These are phyloP conservation scores for Clarias gariepinus DNA, from an alignment of 2,113 vertebrate genomes.

Conservation along the genomic window DNA sequence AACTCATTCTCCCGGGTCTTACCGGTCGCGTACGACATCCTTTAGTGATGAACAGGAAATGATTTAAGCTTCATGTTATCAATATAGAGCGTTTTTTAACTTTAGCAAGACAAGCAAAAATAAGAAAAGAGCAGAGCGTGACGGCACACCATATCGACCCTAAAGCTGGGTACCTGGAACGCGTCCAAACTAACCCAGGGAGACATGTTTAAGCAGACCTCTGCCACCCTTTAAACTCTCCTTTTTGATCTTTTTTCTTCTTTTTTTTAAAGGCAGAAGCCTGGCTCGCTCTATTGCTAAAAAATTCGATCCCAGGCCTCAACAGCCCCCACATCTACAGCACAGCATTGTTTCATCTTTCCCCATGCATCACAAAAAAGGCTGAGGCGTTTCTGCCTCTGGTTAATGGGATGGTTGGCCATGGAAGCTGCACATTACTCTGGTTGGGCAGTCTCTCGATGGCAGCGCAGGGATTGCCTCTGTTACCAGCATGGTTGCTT, in stretches of 20 bases:
- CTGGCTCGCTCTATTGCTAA: slow-evolving; percentile 64
- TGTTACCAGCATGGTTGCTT: slow-evolving; percentile 63
- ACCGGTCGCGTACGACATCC: slow-evolving; percentile 61
- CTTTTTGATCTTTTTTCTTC: slow-evolving; percentile 69
- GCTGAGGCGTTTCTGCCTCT: slow-evolving; percentile 59
- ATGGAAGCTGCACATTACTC: slow-evolving; percentile 58
- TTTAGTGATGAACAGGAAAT: slow-evolving; percentile 34
- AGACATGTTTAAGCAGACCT: slow-evolving; percentile 62
- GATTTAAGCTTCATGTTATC: slow-evolving; percentile 74
- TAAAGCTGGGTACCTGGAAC: slow-evolving; percentile 68
- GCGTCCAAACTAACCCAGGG: slow-evolving; percentile 63
- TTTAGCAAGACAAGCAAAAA: slow-evolving; percentile 69
- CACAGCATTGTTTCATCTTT: slow-evolving; percentile 44
- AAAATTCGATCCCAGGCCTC: slow-evolving; percentile 65
- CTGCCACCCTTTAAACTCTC: slow-evolving; percentile 67
- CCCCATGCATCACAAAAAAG: slow-evolving; percentile 65
- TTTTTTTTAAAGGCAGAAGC: slow-evolving; percentile 67
- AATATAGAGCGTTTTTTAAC: slow-evolving; percentile 68
- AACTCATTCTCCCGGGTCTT: slow-evolving; percentile 67
- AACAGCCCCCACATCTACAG: slow-evolving; percentile 40
- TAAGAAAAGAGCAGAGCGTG: slow-evolving; percentile 62
- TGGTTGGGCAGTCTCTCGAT: slow-evolving; percentile 42
- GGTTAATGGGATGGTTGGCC: slow-evolving; percentile 34
- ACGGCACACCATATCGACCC: slow-evolving; percentile 69
- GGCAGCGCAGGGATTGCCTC: slow-evolving; percentile 59